Base-by-base conservation (phyloP, 1,140 invertebrate genomes). In the Centruroides sculpturatus region DNA sequence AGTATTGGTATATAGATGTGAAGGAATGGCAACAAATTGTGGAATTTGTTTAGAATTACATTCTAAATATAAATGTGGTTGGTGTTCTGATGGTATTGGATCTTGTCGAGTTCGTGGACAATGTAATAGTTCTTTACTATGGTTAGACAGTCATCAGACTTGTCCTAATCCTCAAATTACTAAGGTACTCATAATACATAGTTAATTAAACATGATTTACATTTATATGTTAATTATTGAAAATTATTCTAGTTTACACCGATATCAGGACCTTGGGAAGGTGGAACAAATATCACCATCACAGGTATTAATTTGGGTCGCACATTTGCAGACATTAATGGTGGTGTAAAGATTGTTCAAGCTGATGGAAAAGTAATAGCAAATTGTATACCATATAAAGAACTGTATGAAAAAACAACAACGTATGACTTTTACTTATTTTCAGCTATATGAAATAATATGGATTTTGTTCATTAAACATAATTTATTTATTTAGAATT, bases 231-330 rank as follows among this genome's bases (percentile, higher is more conserved):
- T 23, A 23, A 23, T 23, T 23, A 23, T 51, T 51, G 23, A 51
- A 13, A 13, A 13, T 51, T 51, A 82, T 63, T 83, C 80, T 6
- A 65, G 75, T 79, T 82, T 66, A 67, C 62, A 57, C 81, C 81
- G 11, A 68, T 69, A 34, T 73, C 71, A 59, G 81, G 81, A 0
- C 81, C 81, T 5, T 71, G 71, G 55, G 73, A 78, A 66, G 82
- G 96, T 13, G 93, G 95, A 10, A 99, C 96, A 10, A 92, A 92
- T 71, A 86, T 99, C 55, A 98, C 93, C 5, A 97, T 99, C 59
- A 78, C 83, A 61, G 94, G 75, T n/a, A 92, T 94, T 66, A 98
- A 99, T 78, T 78, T 99, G 53, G 96, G 95, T 13, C 92, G 94
- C 69, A 86, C 85, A 56, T 92, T 92, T 70, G 82, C 84, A 62